Percentiles rank a stretch among this genome's conserved stretches.
These are phyloP conservation scores for Dorcus parallelipipedus DNA, from an alignment of 2,888 invertebrate genomes.

Conservation along the genomic window DNA sequence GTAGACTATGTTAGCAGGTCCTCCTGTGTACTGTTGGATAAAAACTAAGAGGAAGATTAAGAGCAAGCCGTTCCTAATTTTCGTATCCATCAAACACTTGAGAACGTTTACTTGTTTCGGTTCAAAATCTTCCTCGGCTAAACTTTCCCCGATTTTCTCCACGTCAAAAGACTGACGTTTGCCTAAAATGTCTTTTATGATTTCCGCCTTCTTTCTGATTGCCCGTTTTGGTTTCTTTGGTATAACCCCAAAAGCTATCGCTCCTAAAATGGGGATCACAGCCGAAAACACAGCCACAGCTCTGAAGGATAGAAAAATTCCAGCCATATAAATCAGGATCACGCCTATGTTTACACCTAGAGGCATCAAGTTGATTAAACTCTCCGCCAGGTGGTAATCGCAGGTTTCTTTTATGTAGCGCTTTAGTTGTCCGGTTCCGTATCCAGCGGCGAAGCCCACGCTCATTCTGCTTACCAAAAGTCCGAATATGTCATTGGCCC, in stretches of 20 bases:
- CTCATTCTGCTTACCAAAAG: slow-evolving; percentile 22
- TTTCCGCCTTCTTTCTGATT: background rate
- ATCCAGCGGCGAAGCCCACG: slow-evolving; percentile 28
- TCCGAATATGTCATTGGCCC: slow-evolving; percentile 23
- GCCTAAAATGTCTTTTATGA: slow-evolving; percentile 3
- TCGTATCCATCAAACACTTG: slow-evolving; percentile 11
- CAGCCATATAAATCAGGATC: slow-evolving; percentile 20
- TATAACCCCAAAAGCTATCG: slow-evolving; percentile 17
- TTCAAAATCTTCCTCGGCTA: slow-evolving; percentile 2
- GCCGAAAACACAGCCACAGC: slow-evolving; percentile 20
- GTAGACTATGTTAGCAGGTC: slow-evolving; percentile 27
- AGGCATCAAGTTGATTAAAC: slow-evolving; percentile 20
- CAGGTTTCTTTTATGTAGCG: slow-evolving; percentile 27
- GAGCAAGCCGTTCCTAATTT: slow-evolving; percentile 21
- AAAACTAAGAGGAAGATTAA: slow-evolving; percentile 25
- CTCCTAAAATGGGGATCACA: slow-evolving; percentile 19
- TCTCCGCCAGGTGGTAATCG: slow-evolving; percentile 15
- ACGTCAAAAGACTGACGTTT: slow-evolving; percentile 8
- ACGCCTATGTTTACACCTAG: slow-evolving; percentile 24
- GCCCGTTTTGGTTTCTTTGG: background rate
- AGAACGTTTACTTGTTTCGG: slow-evolving; percentile 13
- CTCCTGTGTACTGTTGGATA: slow-evolving; percentile 28
- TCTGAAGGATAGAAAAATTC: slow-evolving; percentile 22
- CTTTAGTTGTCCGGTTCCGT: slow-evolving; percentile 25
- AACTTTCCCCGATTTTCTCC: slow-evolving; percentile 4